These are phyloP conservation scores for Drosophila demipolita DNA, from an alignment of 2,888 invertebrate species.

Conservation along the genomic window DNA sequence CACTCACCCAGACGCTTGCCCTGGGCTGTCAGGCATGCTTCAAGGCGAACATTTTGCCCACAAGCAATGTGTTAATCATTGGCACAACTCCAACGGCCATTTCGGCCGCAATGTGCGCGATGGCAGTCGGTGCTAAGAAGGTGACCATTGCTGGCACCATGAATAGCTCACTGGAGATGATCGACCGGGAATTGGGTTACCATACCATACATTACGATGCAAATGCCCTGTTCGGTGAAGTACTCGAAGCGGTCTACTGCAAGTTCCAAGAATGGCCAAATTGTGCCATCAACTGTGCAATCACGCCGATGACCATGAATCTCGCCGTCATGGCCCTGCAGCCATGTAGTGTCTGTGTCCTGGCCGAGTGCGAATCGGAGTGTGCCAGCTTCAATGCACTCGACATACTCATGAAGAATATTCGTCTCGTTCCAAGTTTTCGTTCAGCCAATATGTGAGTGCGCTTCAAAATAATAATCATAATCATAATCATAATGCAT, in stretches of 20 bases:
- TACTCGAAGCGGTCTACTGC: conserved; percentile 62
- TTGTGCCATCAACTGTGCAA: conserved; percentile 79
- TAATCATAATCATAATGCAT: neutral
- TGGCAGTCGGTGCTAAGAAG: conserved; percentile 74
- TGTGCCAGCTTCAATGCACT: conserved; percentile 80
- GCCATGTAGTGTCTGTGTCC: conserved; percentile 73
- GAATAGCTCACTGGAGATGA: conserved; percentile 46
- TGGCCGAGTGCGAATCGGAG: conserved; percentile 80
- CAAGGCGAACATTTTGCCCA: conserved; percentile 68
- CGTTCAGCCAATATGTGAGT: conserved; percentile 81
- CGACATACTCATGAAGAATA: conserved; percentile 81
- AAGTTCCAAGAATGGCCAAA: conserved; percentile 70
- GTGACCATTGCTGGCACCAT: conserved; percentile 69
- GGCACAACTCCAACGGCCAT: conserved; percentile 78
- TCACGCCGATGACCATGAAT: conserved; percentile 78
- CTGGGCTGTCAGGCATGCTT: conserved; percentile 80
- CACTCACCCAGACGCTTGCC: conserved; percentile 75
- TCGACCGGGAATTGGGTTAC: conserved; percentile 64
- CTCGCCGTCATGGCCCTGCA: conserved; percentile 74
- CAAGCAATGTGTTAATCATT: conserved; percentile 77
- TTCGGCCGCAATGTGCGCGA: conserved; percentile 75
- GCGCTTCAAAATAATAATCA: too few species aligned
- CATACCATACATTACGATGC: conserved; percentile 62
- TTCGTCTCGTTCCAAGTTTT: conserved; percentile 77
- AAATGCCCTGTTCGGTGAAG: conserved; percentile 49